These are phyloP conservation scores for Brenthis daphne DNA, from an alignment of 2,888 invertebrate species.

Conservation along the genomic window DNA sequence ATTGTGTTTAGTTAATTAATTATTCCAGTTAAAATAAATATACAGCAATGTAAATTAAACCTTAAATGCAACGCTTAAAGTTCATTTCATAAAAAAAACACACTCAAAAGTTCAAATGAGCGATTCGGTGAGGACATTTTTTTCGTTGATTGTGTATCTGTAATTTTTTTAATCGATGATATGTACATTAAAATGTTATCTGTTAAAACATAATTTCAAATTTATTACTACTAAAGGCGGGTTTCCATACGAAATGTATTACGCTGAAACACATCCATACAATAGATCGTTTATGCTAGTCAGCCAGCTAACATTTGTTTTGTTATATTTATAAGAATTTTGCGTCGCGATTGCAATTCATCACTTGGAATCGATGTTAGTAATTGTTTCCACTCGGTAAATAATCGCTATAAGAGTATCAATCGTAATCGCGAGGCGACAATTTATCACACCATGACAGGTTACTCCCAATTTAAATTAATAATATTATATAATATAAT, in stretches of 20 bases:
- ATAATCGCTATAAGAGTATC: slow-evolving; percentile 4
- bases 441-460: slow-evolving; percentile 27
- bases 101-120: too few species aligned
- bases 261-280: slow-evolving; percentile 15
- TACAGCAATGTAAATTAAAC: too few species aligned
- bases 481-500: slow-evolving; percentile 26
- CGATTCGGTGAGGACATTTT: too few species aligned
- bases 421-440: slow-evolving; percentile 7
- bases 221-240: not conserved
- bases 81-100: too few species aligned
- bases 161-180: too few species aligned
- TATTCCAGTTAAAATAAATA: too few species aligned
- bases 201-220: not conserved
- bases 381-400: not conserved
- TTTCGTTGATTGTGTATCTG: too few species aligned
- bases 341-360: slow-evolving; percentile 5
- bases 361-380: not conserved
- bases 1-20: too few species aligned
- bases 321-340: slow-evolving; percentile 31
- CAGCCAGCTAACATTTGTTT: slow-evolving; percentile 32
- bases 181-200: too few species aligned
- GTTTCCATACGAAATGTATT: not conserved
- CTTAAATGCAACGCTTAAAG: too few species aligned
- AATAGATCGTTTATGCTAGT: slow-evolving; percentile 32
- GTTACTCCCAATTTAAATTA: slow-evolving; percentile 25